Evolutionary conservation across 2,888 invertebrate species (phyloP).

Genomic region (Drosophila peninsularis): DNA sequence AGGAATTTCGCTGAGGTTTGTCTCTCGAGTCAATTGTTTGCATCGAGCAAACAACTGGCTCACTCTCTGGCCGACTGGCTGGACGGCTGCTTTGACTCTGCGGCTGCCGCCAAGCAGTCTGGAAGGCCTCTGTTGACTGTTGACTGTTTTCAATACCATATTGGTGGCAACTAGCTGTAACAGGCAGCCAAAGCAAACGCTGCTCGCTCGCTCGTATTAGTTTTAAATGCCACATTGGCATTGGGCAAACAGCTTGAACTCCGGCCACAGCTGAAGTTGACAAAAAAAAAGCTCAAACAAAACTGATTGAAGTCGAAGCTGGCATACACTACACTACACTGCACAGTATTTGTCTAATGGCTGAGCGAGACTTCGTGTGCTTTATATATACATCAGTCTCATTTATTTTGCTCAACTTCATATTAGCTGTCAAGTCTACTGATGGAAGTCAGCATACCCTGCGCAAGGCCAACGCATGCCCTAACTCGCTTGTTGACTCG

Average conservation of each 20-base stretch:
- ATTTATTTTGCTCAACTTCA: no score
- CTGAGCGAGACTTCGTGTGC: no score
- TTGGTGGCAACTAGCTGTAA: constrained; percentile 69
- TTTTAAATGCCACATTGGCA: constrained; percentile 78
- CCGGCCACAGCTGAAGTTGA: constrained; percentile 25
- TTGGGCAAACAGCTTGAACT: constrained; percentile 70
- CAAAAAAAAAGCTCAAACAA: constrained; percentile 6
- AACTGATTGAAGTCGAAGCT: constrained; percentile 1
- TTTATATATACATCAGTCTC: no score
- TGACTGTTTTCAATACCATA: constrained; percentile 70
- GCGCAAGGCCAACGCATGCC: constrained; percentile 16
- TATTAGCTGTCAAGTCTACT: no score
- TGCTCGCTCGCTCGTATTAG: constrained; percentile 61
- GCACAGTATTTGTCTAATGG: no score
- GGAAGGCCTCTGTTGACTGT: constrained; percentile 29
- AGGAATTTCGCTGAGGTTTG: constrained; percentile 41
- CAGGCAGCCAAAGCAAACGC: constrained; percentile 45
- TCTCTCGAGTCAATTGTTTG: constrained; percentile 64
- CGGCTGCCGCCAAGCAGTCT: constrained; percentile 23
- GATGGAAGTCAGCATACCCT: background rate
- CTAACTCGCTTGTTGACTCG: constrained; percentile 43
- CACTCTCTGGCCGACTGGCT: constrained; percentile 17
- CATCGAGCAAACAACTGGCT: constrained; percentile 49
- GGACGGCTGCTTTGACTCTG: constrained; percentile 34
- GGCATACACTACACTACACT: constrained; percentile 8